phyloP scores from a whole-genome alignment of 2,888 invertebrate species.

The Heteropelma amictum region DNA sequence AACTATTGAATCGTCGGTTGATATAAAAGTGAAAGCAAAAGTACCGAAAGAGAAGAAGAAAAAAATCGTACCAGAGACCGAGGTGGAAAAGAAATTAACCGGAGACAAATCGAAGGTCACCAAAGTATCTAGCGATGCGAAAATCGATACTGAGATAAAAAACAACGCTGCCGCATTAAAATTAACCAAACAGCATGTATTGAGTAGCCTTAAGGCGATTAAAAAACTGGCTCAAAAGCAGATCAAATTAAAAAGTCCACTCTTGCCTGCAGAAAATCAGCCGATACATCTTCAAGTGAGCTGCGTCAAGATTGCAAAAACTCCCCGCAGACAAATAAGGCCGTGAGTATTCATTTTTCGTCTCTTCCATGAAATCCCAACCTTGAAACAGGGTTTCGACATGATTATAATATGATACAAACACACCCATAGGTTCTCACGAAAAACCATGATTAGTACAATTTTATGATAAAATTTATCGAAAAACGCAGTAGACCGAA shows the following conservation, averaged over 20 bases:
- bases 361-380: not conserved
- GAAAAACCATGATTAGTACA: slow-evolving; percentile 65
- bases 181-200: slow-evolving; percentile 68
- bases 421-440: slow-evolving; percentile 73
- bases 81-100: too few species aligned
- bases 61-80: not conserved
- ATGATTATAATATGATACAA: slow-evolving; percentile 67
- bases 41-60: not conserved
- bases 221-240: slow-evolving; percentile 71
- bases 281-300: slow-evolving; percentile 82
- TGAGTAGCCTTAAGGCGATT: slow-evolving; percentile 71
- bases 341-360: slow-evolving; percentile 79
- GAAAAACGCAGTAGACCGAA: too few species aligned
- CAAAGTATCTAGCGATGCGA: slow-evolving; percentile 1
- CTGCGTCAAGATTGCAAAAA: slow-evolving; percentile 83
- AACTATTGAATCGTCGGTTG: not conserved
- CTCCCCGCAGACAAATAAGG: slow-evolving; percentile 81
- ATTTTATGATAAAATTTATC: slow-evolving; percentile 57
- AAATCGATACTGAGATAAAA: not conserved
- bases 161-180: slow-evolving; percentile 28
- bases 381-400: slow-evolving; percentile 21
- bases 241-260: slow-evolving; percentile 70
- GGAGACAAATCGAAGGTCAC: not conserved
- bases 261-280: slow-evolving; percentile 80
- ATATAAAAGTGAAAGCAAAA: not conserved